phyloP scores from a whole-genome alignment of 2,113 vertebrate species.

The Sapajus apella region DNA sequence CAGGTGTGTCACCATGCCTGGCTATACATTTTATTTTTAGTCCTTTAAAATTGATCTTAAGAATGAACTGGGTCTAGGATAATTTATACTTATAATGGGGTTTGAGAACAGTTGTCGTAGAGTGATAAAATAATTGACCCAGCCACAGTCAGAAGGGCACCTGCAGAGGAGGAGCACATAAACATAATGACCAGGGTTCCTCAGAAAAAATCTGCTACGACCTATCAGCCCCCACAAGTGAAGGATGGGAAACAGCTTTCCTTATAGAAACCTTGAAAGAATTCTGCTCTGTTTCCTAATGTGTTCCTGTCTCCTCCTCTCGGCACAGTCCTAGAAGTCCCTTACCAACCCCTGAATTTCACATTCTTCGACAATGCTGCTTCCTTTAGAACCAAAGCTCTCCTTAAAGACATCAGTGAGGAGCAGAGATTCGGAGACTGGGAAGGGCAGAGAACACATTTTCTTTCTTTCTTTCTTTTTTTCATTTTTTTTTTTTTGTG shows the following conservation, averaged over 20 bases:
- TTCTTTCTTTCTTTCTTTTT: no score
- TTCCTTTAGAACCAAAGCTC: not conserved
- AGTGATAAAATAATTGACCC: not conserved
- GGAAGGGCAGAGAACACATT: not conserved
- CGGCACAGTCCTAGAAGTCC: not conserved
- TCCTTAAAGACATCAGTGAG: not conserved
- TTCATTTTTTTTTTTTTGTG: no score
- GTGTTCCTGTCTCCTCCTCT: not conserved
- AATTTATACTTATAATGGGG: not conserved
- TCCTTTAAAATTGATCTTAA: not conserved
- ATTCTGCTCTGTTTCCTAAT: not conserved
- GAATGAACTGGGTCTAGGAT: not conserved
- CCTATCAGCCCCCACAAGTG: not conserved
- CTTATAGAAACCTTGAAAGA: not conserved
- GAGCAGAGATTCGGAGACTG: not conserved
- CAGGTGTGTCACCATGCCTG: no score
- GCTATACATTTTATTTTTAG: not conserved
- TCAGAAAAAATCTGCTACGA: not conserved
- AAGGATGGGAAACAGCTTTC: not conserved
- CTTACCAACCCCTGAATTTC: no score
- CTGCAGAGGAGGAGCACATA: not conserved
- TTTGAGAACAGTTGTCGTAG: not conserved
- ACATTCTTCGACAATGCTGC: not conserved
- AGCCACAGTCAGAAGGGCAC: not conserved
- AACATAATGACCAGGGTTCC: not conserved